Conservation (phyloP, 1,140 invertebrate species). For the Drosophila asahinai region DNA sequence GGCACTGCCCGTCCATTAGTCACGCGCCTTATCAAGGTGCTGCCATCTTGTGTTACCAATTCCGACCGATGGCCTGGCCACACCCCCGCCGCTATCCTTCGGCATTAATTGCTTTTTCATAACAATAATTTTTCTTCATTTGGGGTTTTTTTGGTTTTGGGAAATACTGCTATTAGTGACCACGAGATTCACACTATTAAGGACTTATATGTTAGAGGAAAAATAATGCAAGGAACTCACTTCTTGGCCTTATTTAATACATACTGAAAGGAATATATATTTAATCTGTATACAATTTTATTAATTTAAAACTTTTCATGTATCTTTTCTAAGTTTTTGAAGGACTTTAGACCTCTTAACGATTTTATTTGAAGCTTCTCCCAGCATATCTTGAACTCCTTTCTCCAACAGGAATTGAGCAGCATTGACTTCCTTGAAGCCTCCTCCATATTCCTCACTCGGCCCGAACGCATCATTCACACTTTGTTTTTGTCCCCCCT, state of each 20-base stretch:
- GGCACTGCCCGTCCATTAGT: constrained; percentile 57
- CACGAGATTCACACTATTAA: neutral
- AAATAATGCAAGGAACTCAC: neutral
- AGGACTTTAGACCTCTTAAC: too few species aligned
- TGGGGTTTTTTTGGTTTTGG: constrained; percentile 4
- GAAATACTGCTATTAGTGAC: neutral
- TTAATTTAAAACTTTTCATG: too few species aligned
- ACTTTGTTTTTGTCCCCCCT: constrained; percentile 61
- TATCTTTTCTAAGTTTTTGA: neutral
- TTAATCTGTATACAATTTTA: too few species aligned
- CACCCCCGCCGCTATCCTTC: constrained; percentile 15
- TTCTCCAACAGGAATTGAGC: constrained; percentile 43
- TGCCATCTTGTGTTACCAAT: constrained; percentile 64
- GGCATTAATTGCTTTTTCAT: constrained; percentile 66
- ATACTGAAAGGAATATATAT: too few species aligned
- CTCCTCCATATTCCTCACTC: constrained; percentile 31
- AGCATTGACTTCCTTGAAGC: constrained; percentile 27
- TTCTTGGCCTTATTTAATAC: too few species aligned
- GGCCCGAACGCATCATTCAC: constrained; percentile 68
- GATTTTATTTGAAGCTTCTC: neutral
- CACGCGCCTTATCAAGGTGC: constrained; percentile 75
- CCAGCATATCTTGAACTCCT: neutral
- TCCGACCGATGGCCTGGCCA: constrained; percentile 63
- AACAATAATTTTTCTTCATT: constrained; percentile 61
- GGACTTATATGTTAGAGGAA: neutral